phyloP scores from a whole-genome alignment of 2,113 vertebrate species.

The Oriolus oriolus region DNA sequence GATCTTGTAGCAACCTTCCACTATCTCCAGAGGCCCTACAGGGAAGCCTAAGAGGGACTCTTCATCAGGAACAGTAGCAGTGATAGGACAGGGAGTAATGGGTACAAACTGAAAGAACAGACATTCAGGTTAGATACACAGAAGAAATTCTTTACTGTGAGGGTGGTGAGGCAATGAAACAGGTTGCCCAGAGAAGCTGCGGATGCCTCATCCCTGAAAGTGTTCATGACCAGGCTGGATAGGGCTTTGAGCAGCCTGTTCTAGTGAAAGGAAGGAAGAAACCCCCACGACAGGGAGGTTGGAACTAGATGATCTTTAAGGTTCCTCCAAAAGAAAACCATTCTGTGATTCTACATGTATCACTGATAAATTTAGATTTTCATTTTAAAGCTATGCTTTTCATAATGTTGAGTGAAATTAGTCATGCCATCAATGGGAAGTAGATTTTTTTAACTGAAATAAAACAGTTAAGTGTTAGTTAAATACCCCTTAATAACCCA shows the following conservation, averaged over 20 bases:
- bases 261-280: not conserved
- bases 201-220: not conserved
- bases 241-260: not conserved
- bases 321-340: rapidly evolving
- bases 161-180: not conserved
- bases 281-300: rapidly evolving
- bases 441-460: not conserved
- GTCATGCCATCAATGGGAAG: not conserved
- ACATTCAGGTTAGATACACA: not conserved
- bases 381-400: not conserved
- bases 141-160: not conserved
- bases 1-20: not conserved
- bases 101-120: not conserved
- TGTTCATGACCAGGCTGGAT: not conserved
- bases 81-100: not conserved
- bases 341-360: not conserved
- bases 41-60: not conserved
- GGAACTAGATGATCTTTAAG: not conserved
- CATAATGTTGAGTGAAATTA: not conserved
- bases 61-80: not conserved
- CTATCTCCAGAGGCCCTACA: not conserved
- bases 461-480: not conserved
- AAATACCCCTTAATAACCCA: not conserved
- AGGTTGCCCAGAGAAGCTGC: not conserved
- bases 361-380: not conserved